Evolutionary conservation across 1,140 invertebrate genomes (phyloP).

Genomic region (Drosophila bifasciata): DNA sequence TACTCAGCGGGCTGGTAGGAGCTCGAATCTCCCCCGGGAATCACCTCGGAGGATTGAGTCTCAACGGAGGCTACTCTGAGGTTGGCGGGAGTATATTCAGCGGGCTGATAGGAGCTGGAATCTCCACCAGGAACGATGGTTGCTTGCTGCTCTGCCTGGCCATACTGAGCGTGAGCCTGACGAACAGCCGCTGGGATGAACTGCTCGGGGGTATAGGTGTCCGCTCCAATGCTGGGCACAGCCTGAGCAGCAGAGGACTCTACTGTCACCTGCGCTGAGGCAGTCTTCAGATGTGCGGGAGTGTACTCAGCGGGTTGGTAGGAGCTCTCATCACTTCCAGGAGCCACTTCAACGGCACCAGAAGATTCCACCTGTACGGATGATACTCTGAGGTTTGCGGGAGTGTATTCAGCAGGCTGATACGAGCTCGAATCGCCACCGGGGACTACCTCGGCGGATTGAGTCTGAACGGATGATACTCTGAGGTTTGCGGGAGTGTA

Average conservation of each 20-base stretch:
- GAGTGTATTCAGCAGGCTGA: constrained; percentile 34
- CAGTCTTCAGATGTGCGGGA: not conserved
- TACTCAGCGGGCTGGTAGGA: constrained; percentile 41
- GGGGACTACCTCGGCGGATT: constrained; percentile 5
- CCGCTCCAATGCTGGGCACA: too few relatives aligned
- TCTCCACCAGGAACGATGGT: constrained; percentile 7
- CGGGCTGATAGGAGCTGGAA: constrained; percentile 19
- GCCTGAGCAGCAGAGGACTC: too few relatives aligned
- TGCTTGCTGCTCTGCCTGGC: too few relatives aligned
- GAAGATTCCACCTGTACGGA: too few relatives aligned
- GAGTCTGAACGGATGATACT: not conserved
- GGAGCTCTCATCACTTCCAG: too few relatives aligned
- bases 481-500: constrained; percentile 8
- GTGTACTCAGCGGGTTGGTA: constrained; percentile 27
- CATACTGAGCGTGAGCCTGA: too few relatives aligned
- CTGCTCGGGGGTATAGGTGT: too few relatives aligned
- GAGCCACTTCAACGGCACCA: not conserved
- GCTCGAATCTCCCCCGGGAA: constrained; percentile 29
- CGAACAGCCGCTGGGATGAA: too few relatives aligned
- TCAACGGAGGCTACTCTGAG: not conserved
- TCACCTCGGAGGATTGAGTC: not conserved
- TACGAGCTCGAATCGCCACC: constrained; percentile 41
- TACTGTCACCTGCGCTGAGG: not conserved
- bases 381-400: not conserved
- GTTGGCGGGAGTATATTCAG: constrained; percentile 17